Percentiles rank a stretch among this genome's conserved stretches.
These are phyloP conservation scores for Drosophila dives DNA, from an alignment of 2,888 invertebrate species.

Conservation along the genomic window DNA sequence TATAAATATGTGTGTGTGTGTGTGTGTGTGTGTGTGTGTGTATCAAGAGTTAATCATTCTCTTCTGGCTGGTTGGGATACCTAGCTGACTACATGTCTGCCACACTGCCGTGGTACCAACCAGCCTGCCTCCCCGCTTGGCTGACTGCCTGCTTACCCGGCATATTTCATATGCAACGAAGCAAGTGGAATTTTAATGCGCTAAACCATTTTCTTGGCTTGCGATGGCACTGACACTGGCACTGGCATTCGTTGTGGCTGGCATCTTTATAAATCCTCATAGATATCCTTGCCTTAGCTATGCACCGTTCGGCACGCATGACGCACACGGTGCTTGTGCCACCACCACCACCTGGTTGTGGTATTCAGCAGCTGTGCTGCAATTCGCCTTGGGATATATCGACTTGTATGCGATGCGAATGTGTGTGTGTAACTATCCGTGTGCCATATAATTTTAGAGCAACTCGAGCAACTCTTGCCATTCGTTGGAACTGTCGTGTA, in stretches of 20 bases:
- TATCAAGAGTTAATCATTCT: conserved; percentile 65
- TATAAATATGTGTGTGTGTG: conserved; percentile 7
- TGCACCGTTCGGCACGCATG: conserved; percentile 45
- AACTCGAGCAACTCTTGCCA: conserved; percentile 24
- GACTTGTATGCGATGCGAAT: conserved; percentile 23
- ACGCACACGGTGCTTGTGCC: conserved; percentile 20
- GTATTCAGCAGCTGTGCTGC: conserved; percentile 43
- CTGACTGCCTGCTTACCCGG: conserved; percentile 50
- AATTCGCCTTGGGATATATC: conserved; percentile 64
- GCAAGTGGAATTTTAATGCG: conserved; percentile 80
- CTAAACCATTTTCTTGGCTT: conserved; percentile 77
- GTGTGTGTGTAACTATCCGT: conserved; percentile 21
- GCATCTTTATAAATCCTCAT: conserved; percentile 15
- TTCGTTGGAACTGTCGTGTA: conserved; percentile 33
- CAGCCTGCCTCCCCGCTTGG: background rate
- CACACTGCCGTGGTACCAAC: background rate
- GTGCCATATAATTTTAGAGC: conserved; percentile 48
- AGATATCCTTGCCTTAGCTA: conserved; percentile 41
- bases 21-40: conserved; percentile 20
- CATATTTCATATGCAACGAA: conserved; percentile 78
- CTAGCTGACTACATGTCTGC: background rate
- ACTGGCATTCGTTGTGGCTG: conserved; percentile 59
- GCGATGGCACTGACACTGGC: conserved; percentile 30
- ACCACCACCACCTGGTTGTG: conserved; percentile 32
- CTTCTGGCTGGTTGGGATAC: conserved; percentile 26